Conservation (phyloP, 1,140 invertebrate species). For the Daktulosphaira vitifoliae region DNA sequence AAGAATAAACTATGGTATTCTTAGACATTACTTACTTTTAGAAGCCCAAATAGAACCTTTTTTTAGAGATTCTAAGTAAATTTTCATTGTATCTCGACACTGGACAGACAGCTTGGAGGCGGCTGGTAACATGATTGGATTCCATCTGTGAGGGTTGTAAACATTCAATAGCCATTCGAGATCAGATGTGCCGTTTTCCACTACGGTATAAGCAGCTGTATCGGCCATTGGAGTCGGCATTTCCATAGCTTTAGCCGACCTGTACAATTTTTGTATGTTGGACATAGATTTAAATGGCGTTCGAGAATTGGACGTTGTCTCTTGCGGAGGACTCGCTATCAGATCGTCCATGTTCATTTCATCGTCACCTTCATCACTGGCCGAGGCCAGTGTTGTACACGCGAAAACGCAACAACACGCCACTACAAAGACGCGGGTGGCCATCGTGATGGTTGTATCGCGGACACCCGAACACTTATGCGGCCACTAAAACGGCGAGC, state of each 20-base stretch:
- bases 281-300: background rate
- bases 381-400: background rate
- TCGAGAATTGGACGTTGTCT: background rate
- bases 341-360: background rate
- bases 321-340: background rate
- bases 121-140: constrained; percentile 41
- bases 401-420: background rate
- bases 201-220: background rate
- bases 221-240: background rate
- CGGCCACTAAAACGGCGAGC: background rate
- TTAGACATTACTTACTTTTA: constrained; percentile 65
- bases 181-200: constrained; percentile 11
- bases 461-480: constrained; percentile 21
- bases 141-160: constrained; percentile 58
- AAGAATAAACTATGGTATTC: no score
- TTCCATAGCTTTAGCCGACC: constrained; percentile 9
- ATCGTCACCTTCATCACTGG: background rate
- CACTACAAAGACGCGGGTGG: no score
- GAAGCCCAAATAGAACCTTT: constrained; percentile 57
- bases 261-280: constrained; percentile 16
- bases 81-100: constrained; percentile 50
- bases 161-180: constrained; percentile 55
- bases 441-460: constrained; percentile 10
- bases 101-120: constrained; percentile 32
- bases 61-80: constrained; percentile 50